Base-by-base conservation (phyloP, 1,140 invertebrate genomes). In the Polypedilum vanderplanki region DNA sequence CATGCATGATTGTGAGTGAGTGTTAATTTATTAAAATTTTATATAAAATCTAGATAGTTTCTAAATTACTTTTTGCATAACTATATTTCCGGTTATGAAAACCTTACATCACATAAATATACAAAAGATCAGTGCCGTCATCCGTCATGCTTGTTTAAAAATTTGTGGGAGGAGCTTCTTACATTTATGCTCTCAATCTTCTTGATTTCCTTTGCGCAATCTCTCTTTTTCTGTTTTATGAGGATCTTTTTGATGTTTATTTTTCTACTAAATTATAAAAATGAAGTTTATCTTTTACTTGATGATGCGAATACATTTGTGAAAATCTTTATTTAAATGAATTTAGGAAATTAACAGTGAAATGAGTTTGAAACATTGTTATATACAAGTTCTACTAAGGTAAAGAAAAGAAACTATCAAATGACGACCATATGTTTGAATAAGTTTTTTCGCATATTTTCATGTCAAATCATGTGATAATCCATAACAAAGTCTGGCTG, bases 381-480 rank as follows among this genome's bases (percentile, higher is more conserved):
- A n/a, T n/a, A n/a, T n/a, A n/a, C n/a, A n/a, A n/a, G n/a, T n/a
- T n/a, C n/a, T n/a, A n/a, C n/a, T n/a, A 33, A 33, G 5, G 24
- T 33, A 33, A 33, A 33, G n/a, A n/a, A n/a, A n/a, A 33, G 24
- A 33, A 33, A 33, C 1, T 33, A 33, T 33, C 1, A 33, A 33
- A 33, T 5, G 24, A 33, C 24, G 24, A 33, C 1, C 24, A 33
- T 33, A 33, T 33, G 24, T 33, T 33, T 33, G 5, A 33, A 33
- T n/a, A 33, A 33, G 1, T 5, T 3, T 33, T 12, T 57, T 57
- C 12, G 46, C 46, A 57, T 57, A 15, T 57, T 57, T 57, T 57
- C 46, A 20, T 20, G 18, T 10, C 18, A 20, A 70, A 70, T 70
- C 65, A 70, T 70, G 65, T 70, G 65, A 70, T 18, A 70, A 70